phyloP scores from a whole-genome alignment of 2,888 invertebrate genomes.

The Luperina nickerlii region DNA sequence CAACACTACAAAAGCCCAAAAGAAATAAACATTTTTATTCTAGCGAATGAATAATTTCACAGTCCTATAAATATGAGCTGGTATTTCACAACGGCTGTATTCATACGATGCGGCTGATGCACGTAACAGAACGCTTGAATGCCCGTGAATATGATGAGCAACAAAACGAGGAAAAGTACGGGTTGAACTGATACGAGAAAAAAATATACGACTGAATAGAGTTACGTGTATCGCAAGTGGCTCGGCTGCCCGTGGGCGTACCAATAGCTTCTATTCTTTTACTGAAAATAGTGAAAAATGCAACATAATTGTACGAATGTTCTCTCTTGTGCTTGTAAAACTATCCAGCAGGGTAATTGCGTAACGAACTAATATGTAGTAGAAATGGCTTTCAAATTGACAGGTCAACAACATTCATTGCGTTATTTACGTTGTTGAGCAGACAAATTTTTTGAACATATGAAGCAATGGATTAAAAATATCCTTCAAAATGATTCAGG shows the following conservation, averaged over 20 bases:
- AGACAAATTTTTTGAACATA: not conserved
- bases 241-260: conserved; percentile 54
- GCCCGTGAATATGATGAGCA: conserved; percentile 72
- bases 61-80: conserved; percentile 48
- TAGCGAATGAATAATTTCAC: conserved; percentile 39
- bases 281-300: conserved; percentile 24
- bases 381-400: not conserved
- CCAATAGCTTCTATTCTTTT: conserved; percentile 39
- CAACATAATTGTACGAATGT: conserved; percentile 8
- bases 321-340: not conserved
- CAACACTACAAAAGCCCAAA: conserved; percentile 9
- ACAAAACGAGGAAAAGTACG: conserved; percentile 71
- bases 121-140: conserved; percentile 67
- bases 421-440: not conserved
- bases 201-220: conserved; percentile 66
- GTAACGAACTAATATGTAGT: not conserved
- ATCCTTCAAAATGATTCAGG: not conserved
- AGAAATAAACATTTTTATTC: conserved; percentile 49
- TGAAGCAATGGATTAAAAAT: not conserved
- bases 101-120: conserved; percentile 67
- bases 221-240: conserved; percentile 63
- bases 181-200: conserved; percentile 72
- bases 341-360: not conserved
- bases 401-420: not conserved
- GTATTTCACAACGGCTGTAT: conserved; percentile 62